Evolutionary conservation across 2,888 invertebrate species (phyloP), one percentile per base, ranked within the genome.

Genomic region (Caradrina kadenii): DNA sequence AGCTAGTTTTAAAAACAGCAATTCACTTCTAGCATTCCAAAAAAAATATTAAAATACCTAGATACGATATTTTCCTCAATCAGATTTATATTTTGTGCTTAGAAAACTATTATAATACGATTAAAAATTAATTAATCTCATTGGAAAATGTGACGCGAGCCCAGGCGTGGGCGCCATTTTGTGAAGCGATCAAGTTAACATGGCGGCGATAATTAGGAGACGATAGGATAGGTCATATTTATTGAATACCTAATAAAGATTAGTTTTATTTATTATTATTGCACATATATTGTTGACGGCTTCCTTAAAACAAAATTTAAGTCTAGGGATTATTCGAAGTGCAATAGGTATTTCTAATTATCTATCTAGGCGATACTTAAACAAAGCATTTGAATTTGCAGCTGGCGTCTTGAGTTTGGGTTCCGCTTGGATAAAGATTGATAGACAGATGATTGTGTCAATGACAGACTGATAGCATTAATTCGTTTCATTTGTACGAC

Each of bases 41-140:
- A 45, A 45, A 45, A 17, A 5, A 45, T 5, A 42, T 17, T 17
- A 17, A 17, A 17, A 5, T 45, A 45, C 13, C 39, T 39, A 39
- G 17, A 21, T 42, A 52, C 17, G 63, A 35, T n/a, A 78, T 91
- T 92, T 90, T 91, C 90, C 92, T 91, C 80, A 86, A 89, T 84
- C 80, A 85, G 67, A 67, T 42, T 48, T 49, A 39, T 52, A 75
- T 68, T 80, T 80, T 85, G 63, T 87, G 69, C 69, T 83, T 58
- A 60, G 48, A 80, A 85, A 81, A 73, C 85, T 69, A 92, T 93
- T 92, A 93, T 88, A 89, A 88, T 82, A 54, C 80, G 70, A 91
- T 93, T 90, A 92, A 87, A 87, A 88, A 75, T 45, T 86, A 85
- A 90, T 93, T 93, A 89, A 88, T 89, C 89, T 82, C 81, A 82